Percentiles rank a stretch among this genome's conserved stretches.
phyloP scores from a whole-genome alignment of 1,140 invertebrate genomes.

The Drosophila biarmipes region DNA sequence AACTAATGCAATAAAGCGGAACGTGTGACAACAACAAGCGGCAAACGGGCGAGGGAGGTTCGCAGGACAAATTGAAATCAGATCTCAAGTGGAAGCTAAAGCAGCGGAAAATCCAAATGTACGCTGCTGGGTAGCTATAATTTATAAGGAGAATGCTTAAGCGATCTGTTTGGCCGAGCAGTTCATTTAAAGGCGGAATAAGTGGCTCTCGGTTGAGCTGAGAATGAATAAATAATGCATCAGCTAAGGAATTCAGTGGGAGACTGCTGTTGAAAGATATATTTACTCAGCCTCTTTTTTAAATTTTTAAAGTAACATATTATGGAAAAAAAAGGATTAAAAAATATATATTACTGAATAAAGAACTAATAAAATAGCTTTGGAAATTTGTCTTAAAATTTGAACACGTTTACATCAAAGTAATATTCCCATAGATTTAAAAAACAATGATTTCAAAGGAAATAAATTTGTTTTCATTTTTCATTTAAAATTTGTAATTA shows the following conservation, averaged over 20 bases:
- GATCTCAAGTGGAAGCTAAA: constrained; percentile 18
- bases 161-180: neutral
- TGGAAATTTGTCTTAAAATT: too few relatives aligned
- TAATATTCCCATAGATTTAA: too few relatives aligned
- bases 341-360: too few relatives aligned
- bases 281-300: neutral
- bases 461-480: too few relatives aligned
- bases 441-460: too few relatives aligned
- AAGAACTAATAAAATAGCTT: too few relatives aligned
- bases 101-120: constrained; percentile 20
- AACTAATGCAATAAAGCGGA: constrained; percentile 45
- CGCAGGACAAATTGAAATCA: constrained; percentile 20
- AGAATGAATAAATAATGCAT: neutral
- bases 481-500: too few relatives aligned
- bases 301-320: too few relatives aligned
- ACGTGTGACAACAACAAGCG: constrained; percentile 24
- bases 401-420: too few relatives aligned
- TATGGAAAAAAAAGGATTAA: too few relatives aligned
- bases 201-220: neutral
- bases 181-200: neutral
- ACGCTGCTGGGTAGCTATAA: neutral
- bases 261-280: neutral
- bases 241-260: neutral
- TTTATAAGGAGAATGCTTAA: neutral
- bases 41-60: neutral